phyloP scores from a whole-genome alignment of 2,888 invertebrate species.

The Macroteleia sp. region DNA sequence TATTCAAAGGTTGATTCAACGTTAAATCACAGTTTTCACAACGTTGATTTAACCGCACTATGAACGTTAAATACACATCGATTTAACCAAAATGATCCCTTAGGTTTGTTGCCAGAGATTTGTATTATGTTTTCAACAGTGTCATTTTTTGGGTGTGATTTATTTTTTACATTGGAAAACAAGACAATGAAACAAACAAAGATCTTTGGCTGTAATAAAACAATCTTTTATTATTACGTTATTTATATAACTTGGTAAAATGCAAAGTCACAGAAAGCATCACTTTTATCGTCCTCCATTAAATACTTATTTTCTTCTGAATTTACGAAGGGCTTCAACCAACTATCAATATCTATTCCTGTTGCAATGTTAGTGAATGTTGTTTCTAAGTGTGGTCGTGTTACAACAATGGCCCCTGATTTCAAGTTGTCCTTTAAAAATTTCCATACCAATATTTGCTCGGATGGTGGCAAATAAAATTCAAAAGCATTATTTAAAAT shows the following conservation, averaged over 20 bases:
- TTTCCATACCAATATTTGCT: constrained; percentile 87
- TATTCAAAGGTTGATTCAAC: too few relatives aligned
- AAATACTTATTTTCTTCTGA: constrained; percentile 10
- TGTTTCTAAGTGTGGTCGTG: constrained; percentile 86
- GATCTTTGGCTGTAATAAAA: too few relatives aligned
- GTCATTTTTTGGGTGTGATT: too few relatives aligned
- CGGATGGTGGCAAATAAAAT: constrained; percentile 87
- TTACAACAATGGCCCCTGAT: constrained; percentile 86
- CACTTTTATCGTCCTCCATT: neutral
- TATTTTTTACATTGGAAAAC: too few relatives aligned
- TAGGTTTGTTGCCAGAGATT: too few relatives aligned
- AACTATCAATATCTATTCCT: constrained; percentile 84
- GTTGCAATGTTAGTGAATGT: constrained; percentile 85
- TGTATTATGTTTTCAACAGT: too few relatives aligned
- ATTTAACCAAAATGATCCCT: too few relatives aligned
- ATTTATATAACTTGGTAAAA: constrained; percentile 69
- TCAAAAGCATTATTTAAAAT: constrained; percentile 89
- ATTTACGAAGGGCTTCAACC: constrained; percentile 81
- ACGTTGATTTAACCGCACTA: too few relatives aligned
- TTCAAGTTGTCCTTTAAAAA: constrained; percentile 86
- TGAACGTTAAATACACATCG: too few relatives aligned
- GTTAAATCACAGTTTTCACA: too few relatives aligned
- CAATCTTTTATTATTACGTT: constrained; percentile 25
- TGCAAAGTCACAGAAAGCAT: constrained; percentile 64
- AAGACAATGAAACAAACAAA: too few relatives aligned